A percentile compares a stretch with the other conserved stretches of the same genome.
Conservation (phyloP, 1,140 invertebrate species). For the Drosophila tani region DNA sequence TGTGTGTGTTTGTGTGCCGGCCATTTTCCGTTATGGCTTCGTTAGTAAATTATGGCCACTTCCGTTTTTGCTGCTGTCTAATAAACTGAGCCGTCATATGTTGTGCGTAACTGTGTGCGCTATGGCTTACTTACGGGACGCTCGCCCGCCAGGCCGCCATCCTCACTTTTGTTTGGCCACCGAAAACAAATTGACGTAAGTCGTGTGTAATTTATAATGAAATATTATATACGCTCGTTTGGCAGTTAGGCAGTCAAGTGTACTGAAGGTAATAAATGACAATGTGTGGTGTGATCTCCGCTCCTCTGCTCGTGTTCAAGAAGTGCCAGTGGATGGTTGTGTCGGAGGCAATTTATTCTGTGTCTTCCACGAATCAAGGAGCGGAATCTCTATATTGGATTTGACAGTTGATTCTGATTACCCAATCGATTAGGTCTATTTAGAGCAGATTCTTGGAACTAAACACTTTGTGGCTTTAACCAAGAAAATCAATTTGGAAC, state of each 20-base stretch:
- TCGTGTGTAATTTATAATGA: conserved; percentile 84
- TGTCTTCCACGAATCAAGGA: conserved; percentile 21
- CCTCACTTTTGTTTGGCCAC: conserved; percentile 70
- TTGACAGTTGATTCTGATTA: conserved; percentile 46
- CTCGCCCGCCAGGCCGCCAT: conserved; percentile 34
- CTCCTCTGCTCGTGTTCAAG: conserved; percentile 7
- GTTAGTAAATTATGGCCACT: conserved; percentile 83
- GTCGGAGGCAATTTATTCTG: conserved; percentile 30
- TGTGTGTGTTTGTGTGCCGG: conserved; percentile 41
- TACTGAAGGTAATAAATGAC: conserved; percentile 78
- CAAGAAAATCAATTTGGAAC: neutral
- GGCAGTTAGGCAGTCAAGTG: conserved; percentile 80
- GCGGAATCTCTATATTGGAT: conserved; percentile 21
- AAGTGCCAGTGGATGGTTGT: conserved; percentile 6
- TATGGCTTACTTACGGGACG: conserved; percentile 75
- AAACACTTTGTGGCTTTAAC: neutral
- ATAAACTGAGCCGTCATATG: conserved; percentile 75
- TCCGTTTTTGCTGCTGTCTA: conserved; percentile 80
- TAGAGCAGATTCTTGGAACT: conserved; percentile 5
- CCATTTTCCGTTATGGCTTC: conserved; percentile 72
- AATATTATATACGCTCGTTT: conserved; percentile 78
- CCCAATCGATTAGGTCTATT: conserved; percentile 37
- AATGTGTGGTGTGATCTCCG: conserved; percentile 56
- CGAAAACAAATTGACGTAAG: conserved; percentile 82
- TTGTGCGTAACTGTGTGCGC: conserved; percentile 56